Evolutionary conservation across 2,888 invertebrate genomes (phyloP).

Genomic region (Hyposoter dolosus): DNA sequence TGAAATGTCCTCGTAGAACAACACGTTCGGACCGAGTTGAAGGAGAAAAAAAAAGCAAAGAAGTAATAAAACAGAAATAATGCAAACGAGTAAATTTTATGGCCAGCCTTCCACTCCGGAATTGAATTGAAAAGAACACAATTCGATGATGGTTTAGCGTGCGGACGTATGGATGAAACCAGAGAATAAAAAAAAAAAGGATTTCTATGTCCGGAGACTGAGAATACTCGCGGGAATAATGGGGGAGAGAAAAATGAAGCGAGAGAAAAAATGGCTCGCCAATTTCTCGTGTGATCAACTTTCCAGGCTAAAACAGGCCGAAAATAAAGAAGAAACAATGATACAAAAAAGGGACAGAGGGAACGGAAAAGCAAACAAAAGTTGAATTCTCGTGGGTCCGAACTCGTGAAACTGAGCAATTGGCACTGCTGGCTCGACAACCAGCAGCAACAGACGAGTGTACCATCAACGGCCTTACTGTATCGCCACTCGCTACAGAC

Average conservation of each 20-base stretch:
- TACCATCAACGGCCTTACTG: constrained; percentile 4
- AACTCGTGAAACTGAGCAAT: constrained; percentile 24
- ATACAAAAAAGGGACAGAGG: background rate
- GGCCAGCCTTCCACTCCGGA: background rate
- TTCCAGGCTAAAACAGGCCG: constrained; percentile 1
- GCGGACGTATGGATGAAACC: background rate
- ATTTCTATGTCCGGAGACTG: background rate
- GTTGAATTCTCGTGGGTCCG: constrained; percentile 13
- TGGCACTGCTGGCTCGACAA: constrained; percentile 34
- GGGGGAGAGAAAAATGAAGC: background rate
- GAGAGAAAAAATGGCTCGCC: constrained; percentile 13
- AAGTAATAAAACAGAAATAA: constrained; percentile 5
- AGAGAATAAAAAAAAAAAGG: constrained; percentile 1
- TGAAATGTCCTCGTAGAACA: constrained; percentile 24
- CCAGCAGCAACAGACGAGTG: constrained; percentile 40
- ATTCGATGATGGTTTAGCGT: background rate
- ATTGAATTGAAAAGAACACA: background rate
- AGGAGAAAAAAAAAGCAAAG: constrained; percentile 1
- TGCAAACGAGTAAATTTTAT: constrained; percentile 19
- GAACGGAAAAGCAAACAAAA: constrained; percentile 10
- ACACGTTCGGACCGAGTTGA: background rate
- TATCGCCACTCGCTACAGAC: background rate
- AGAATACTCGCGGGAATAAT: background rate
- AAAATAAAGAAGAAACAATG: constrained; percentile 16
- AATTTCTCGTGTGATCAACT: background rate